Evolutionary conservation across 1,140 invertebrate genomes (phyloP).

Genomic region (Macrotrachela quadricornifera): DNA sequence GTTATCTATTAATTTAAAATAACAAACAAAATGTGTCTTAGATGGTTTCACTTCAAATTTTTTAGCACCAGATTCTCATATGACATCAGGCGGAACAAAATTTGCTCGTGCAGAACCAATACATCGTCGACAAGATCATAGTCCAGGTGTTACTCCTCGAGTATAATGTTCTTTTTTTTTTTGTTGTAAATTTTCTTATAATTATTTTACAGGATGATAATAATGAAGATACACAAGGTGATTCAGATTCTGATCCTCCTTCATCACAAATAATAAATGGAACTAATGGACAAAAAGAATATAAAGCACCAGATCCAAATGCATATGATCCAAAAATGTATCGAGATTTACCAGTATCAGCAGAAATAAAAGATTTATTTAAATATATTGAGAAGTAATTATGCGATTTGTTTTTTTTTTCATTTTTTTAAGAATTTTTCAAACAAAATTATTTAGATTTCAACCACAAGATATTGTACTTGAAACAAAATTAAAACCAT

Average conservation of each 20-base stretch:
- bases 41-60: too few species aligned
- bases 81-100: too few species aligned
- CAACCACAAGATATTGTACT: constrained; percentile 72
- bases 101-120: too few species aligned
- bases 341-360: constrained; percentile 53
- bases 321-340: constrained; percentile 59
- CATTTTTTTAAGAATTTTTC: neutral
- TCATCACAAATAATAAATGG: neutral
- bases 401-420: neutral
- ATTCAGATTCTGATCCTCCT: neutral
- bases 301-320: neutral
- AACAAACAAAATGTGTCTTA: too few species aligned
- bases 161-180: neutral
- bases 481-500: constrained; percentile 70
- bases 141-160: neutral
- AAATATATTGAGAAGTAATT: constrained; percentile 65
- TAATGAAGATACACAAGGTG: neutral
- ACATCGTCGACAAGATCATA: neutral
- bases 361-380: constrained; percentile 73
- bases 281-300: neutral
- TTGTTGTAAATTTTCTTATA: neutral
- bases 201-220: neutral
- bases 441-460: constrained; percentile 40
- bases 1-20: too few species aligned
- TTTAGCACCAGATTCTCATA: too few species aligned